These are phyloP conservation scores for Lagenorhynchus albirostris DNA, from an alignment of 2,113 vertebrate genomes.

Conservation along the genomic window DNA sequence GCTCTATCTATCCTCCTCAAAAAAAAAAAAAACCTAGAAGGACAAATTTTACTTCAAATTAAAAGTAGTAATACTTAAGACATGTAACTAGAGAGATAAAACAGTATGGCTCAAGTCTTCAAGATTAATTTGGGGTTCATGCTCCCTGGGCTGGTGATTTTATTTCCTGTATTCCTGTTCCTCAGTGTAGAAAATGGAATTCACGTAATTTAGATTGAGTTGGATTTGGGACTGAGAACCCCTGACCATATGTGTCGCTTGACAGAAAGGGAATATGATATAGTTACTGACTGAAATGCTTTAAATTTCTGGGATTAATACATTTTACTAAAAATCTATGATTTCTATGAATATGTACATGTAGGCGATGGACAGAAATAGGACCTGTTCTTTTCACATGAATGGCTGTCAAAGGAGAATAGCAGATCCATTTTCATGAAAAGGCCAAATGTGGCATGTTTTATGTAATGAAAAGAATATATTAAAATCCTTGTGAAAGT, in stretches of 20 bases:
- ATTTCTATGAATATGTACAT: constrained; percentile 46
- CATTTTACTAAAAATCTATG: neutral
- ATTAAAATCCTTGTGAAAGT: constrained; percentile 66
- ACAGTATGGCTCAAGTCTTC: neutral
- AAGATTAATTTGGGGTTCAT: neutral
- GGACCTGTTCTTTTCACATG: constrained; percentile 57
- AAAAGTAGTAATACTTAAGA: neutral
- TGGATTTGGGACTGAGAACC: neutral
- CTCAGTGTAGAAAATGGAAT: neutral
- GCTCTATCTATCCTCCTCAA: neutral
- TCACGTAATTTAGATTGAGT: neutral
- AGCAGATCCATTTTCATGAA: constrained; percentile 54
- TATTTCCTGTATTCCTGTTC: neutral
- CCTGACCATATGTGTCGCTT: neutral
- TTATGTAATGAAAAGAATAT: constrained; percentile 61
- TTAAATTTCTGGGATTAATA: neutral
- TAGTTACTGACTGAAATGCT: neutral
- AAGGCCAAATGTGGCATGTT: constrained; percentile 63
- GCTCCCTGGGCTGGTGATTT: neutral
- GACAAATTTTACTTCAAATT: neutral
- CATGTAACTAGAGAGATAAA: neutral
- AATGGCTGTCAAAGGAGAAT: constrained; percentile 65
- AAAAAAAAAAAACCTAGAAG: neutral
- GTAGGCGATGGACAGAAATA: constrained; percentile 20
- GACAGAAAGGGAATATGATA: neutral